Percentiles rank a stretch among this genome's conserved stretches.
phyloP scores from a whole-genome alignment of 2,797 vertebrate species.

The Xiphorhynchus erythropygius region DNA sequence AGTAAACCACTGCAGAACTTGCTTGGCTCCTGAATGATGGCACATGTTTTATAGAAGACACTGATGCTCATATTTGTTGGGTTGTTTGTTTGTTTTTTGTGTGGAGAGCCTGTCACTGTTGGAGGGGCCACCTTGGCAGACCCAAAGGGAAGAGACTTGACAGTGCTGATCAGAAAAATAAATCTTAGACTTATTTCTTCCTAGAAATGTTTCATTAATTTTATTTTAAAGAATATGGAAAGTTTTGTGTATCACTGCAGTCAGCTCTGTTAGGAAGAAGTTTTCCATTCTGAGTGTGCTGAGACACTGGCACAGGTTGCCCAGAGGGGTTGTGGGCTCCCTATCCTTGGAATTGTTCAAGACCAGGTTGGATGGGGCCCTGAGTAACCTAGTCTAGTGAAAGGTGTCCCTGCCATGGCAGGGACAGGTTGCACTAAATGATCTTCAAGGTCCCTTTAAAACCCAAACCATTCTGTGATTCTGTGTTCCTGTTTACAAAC shows the following conservation, averaged over 20 bases:
- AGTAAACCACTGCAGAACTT: not conserved
- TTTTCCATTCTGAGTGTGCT: not conserved
- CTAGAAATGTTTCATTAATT: not conserved
- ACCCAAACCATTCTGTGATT: not conserved
- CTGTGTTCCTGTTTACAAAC: not conserved
- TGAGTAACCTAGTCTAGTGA: not conserved
- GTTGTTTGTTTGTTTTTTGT: not conserved
- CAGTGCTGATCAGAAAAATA: not conserved
- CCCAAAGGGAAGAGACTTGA: not conserved
- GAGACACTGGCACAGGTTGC: not conserved
- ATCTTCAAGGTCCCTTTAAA: not conserved
- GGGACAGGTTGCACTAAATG: not conserved
- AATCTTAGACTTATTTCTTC: not conserved
- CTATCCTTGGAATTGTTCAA: not conserved
- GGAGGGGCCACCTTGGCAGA: not conserved
- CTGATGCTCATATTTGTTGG: not conserved
- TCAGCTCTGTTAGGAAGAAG: not conserved
- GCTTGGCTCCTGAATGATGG: not conserved
- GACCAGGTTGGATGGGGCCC: not conserved
- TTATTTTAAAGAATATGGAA: not conserved
- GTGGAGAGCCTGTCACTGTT: not conserved
- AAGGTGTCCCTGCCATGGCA: not conserved
- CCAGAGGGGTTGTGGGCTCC: not conserved
- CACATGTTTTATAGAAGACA: not conserved
- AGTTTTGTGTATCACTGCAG: not conserved